Evolutionary conservation across 1,140 invertebrate species (phyloP).

Genomic region (Probaryconus sp.): DNA sequence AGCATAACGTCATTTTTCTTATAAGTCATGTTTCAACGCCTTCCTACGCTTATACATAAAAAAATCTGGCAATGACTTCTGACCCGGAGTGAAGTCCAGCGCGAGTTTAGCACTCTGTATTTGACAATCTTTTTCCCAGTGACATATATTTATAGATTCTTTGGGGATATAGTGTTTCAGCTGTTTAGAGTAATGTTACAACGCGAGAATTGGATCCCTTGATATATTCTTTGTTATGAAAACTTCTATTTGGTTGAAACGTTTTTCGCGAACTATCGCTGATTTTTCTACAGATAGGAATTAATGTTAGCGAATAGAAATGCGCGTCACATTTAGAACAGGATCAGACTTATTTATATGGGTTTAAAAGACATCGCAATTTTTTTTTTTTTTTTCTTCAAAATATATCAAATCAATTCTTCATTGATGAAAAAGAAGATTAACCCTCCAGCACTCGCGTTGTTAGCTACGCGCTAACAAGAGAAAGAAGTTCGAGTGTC

Average conservation of each 20-base stretch:
- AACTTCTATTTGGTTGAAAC: conserved; percentile 5
- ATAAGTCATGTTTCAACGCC: conserved; percentile 42
- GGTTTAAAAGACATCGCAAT: too few relatives aligned
- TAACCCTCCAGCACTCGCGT: too few relatives aligned
- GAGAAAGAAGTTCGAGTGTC: too few relatives aligned
- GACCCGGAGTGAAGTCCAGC: conserved; percentile 31
- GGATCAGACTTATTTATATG: conserved; percentile 14
- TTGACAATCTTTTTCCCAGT: conserved; percentile 61
- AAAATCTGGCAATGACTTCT: conserved; percentile 44
- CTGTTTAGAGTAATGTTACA: conserved; percentile 11
- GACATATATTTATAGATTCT: conserved; percentile 44
- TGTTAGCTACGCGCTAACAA: too few relatives aligned
- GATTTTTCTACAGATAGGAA: conserved; percentile 52
- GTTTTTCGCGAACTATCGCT: conserved; percentile 33
- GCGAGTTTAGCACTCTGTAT: conserved; percentile 52
- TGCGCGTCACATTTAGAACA: neutral
- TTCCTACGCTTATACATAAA: conserved; percentile 58
- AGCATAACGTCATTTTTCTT: conserved; percentile 46
- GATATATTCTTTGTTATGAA: conserved; percentile 19
- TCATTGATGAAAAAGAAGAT: too few relatives aligned
- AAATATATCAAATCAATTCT: too few relatives aligned
- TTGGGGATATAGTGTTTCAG: conserved; percentile 29
- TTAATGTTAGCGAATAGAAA: conserved; percentile 48
- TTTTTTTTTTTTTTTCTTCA: too few relatives aligned
- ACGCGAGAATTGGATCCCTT: conserved; percentile 9